phyloP scores from a whole-genome alignment of 2,113 vertebrate species.

The Anser brachyrhynchus region DNA sequence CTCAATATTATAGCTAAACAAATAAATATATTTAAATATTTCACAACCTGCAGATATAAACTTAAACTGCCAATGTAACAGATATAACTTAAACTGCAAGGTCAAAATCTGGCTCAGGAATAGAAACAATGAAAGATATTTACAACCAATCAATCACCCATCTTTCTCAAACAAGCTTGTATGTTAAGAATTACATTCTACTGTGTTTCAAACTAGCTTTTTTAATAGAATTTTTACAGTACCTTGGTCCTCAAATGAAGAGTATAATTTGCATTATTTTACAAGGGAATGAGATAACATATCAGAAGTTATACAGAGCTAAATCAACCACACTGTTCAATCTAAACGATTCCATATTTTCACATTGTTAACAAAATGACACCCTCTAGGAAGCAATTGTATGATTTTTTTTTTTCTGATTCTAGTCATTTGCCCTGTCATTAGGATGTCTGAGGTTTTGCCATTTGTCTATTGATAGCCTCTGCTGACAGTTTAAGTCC shows the following conservation, averaged over 20 bases:
- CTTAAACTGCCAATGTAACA: too few species aligned
- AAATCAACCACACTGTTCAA: not conserved
- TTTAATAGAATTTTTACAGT: not conserved
- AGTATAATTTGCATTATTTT: not conserved
- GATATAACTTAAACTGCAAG: not conserved
- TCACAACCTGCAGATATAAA: not conserved
- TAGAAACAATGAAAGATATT: not conserved
- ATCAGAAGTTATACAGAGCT: not conserved
- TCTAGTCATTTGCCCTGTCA: not conserved
- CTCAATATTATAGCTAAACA: not conserved
- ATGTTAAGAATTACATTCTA: not conserved
- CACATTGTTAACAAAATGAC: not conserved
- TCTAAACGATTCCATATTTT: not conserved
- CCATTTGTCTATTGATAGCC: constrained; percentile 2
- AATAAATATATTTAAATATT: not conserved
- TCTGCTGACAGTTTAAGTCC: not conserved
- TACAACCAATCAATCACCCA: not conserved
- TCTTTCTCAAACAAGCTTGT: not conserved
- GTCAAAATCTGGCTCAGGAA: not conserved
- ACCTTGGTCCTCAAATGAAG: not conserved
- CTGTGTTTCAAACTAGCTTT: not conserved
- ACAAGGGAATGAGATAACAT: not conserved
- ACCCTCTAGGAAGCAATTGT: not conserved
- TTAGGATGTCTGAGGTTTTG: not conserved
- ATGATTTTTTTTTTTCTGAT: not conserved